Base-by-base conservation (phyloP, 2,888 invertebrate species). In the Eulithis testata region DNA sequence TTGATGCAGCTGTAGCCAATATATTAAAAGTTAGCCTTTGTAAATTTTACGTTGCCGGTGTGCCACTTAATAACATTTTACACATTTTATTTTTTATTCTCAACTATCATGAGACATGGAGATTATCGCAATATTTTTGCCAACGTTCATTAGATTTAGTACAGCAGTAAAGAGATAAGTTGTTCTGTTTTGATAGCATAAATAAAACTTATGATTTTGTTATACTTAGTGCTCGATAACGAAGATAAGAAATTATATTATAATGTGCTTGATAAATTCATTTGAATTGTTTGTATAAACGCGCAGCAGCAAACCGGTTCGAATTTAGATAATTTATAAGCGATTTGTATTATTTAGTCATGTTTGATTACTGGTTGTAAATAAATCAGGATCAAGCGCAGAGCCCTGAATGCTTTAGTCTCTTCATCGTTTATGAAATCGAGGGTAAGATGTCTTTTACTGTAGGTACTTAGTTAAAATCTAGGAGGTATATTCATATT, bases 221-320 rank as follows among this genome's bases (percentile, higher is more conserved):
- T 53, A 40, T 66, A 62, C 47, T 37, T 64, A 67, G 53, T 40
- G 59, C 58, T 14, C 53, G 63, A 66, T 63, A 71, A 65, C 9
- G 31, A 12, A 40, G 69, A 69, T 69, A 69, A 66, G 60, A 59
- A 56, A 69, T 47, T 58, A 50, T 56, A 66, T 65, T 27, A 69
- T 14, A 4, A 54, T 57, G 51, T 40, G 50, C 61, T 45, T 56
- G 65, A 64, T 70, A 64, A 64, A 70, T 67, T 65, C 66, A 67
- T 69, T 70, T 68, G 60, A 44, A 51, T 68, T 63, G 68, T 31
- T 51, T 61, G 65, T 31, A 31, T 68, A 60, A 51, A 62, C 61
- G 66, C 53, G 47, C 58, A 36, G 11, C 58, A 36, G 7, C 12
- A 37, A 5, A 11, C 40, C 50, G 65, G 47, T 37, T 31, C 14